Base-by-base conservation (phyloP, 2,797 vertebrate species). In the Triplophysa yarkandensis region DNA sequence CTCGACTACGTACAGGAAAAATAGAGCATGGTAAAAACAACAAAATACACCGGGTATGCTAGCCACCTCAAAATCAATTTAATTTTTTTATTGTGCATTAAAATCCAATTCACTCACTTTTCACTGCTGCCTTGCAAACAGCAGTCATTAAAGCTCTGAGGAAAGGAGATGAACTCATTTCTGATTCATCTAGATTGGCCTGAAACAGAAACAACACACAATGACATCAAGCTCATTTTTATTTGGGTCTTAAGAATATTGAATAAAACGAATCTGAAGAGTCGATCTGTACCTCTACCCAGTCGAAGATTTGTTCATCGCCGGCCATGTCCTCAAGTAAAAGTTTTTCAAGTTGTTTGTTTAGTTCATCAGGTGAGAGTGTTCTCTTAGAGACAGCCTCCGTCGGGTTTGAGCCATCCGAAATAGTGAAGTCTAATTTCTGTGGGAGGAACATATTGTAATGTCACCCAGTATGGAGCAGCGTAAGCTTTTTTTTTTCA, bases 91-190 rank as follows among this genome's bases (percentile, higher is more conserved):
- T 8, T 61, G 6, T 36, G 7, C 16, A 21, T 32, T 32, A 27
- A 16, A 57, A 52, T 36, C 46, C 50, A 13, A 2, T 11, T 52
- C 9, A 73, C 83, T 95, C 90, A 99, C 98, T 95, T 94, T 95
- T 94, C 83, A 99, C 95, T 76, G 97, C 96, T 86, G 96, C 95
- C 91, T 97, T 98, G 90, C 97, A 99, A 89, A 99, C 96, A 55
- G 96, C 94, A 74, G 95, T 98, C 96, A 98, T 98, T 94, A 99
- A 91, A 91, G 96, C 96, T 94, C 97, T 95, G 89, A 99, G 94
- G 93, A 99, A 99, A 86, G 94, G 93, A 80, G 95, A 90, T 81
- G 98, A 98, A 93, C 94, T 98, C 95, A 97, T 97, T 91, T 98
- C 95, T 85, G 89, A 92, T 83, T 99, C 96, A 73, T 98, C 95